Evolutionary conservation across 2,113 vertebrate species (phyloP), one percentile per base, ranked within the genome.

Genomic region (Rhinolophus ferrumequinum): DNA sequence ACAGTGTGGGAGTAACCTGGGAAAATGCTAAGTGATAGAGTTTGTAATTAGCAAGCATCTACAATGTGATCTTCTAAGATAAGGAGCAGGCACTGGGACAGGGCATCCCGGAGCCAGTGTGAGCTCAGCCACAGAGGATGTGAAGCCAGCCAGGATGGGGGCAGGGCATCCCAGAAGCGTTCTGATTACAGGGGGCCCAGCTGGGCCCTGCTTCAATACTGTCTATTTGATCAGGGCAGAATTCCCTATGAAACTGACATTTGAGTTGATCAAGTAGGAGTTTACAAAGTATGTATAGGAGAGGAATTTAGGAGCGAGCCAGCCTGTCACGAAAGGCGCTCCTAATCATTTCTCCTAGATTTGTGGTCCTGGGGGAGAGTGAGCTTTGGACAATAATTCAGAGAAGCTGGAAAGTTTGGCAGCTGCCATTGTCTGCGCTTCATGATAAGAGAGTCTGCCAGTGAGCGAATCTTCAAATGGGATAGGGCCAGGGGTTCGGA

Each of bases 311-410:
- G 69, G 81, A 96, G 35, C 2, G 22, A 22, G 60, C 16, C 54
- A 35, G 33, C 52, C 79, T 85, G 47, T 86, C 80, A 35, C 1
- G 3, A 77, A 72, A 83, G 35, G 30, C 2, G 12, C 14, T 88
- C 38, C 38, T 64, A 70, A 69, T 77, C 60, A 33, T 81, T 73
- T 80, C 67, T 93, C 67, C 67, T 50, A 14, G 52, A 58, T 58
- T 33, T 70, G 62, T 52, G 13, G 35, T 90, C 64, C 84, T 81
- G 10, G 38, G 91, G 67, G 95, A 93, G 41, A 38, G 30, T 47
- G 60, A 50, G 54, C 97, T 95, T 70, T 44, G n/a, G 87, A 93
- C 67, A 67, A 1, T 38, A 41, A n/a, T 95, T 98, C 89, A 92
- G 96, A 93, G 94, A 94, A 92, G 66, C 90, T 24, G 62, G 56